Evolutionary conservation across 2,797 vertebrate genomes (phyloP).

Genomic region (Aldrovandia affinis): DNA sequence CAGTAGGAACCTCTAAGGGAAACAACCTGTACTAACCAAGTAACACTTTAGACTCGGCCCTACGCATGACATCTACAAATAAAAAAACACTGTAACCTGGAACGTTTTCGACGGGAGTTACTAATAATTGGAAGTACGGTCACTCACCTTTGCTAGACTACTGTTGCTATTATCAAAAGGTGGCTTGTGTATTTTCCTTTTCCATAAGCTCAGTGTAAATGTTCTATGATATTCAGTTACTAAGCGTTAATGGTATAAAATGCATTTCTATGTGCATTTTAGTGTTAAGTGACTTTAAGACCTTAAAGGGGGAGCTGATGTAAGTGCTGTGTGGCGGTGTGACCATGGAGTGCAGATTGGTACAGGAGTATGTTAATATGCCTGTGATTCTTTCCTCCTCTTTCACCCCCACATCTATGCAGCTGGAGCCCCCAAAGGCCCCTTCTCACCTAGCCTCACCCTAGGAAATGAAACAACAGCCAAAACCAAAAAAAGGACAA

Average conservation of each 20-base stretch:
- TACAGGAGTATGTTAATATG: neutral
- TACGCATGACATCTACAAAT: slow-evolving; percentile 28
- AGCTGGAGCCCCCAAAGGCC: neutral
- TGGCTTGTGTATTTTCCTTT: neutral
- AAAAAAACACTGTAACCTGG: slow-evolving; percentile 2
- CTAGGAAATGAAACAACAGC: neutral
- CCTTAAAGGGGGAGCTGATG: too few species aligned
- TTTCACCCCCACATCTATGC: neutral
- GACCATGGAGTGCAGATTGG: neutral
- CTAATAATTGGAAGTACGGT: neutral
- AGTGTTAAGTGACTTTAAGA: neutral
- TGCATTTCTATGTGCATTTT: neutral
- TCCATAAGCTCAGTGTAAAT: slow-evolving; percentile 16
- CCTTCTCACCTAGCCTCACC: neutral
- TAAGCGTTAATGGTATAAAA: neutral
- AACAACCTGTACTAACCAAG: slow-evolving; percentile 41
- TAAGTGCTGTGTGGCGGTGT: neutral
- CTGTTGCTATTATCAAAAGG: slow-evolving; percentile 10
- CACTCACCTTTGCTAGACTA: neutral
- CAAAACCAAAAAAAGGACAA: neutral
- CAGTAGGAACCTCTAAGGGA: slow-evolving; percentile 53
- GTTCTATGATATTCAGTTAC: neutral
- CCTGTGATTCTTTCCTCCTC: slow-evolving; percentile 24
- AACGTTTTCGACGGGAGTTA: neutral
- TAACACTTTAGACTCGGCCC: slow-evolving; percentile 36